Conservation (phyloP, 1,140 invertebrate species). For the Drosophila arizonae region DNA sequence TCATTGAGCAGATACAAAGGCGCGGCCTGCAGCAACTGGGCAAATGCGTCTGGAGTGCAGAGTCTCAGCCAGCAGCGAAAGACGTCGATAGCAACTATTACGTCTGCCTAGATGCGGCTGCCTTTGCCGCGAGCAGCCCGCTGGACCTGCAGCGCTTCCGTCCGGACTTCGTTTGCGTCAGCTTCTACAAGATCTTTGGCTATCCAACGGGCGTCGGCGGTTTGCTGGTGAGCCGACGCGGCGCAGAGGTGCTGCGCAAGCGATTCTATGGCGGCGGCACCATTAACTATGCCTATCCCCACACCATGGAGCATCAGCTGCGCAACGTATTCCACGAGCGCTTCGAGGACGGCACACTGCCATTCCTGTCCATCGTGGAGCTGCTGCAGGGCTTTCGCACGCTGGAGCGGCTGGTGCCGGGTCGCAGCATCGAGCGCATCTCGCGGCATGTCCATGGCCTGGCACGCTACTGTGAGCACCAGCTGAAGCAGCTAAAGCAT, state of each 20-base stretch:
- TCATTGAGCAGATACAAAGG: slow-evolving; percentile 87
- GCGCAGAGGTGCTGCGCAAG: slow-evolving; percentile 87
- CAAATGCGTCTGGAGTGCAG: slow-evolving; percentile 25
- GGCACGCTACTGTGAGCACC: slow-evolving; percentile 88
- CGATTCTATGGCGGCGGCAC: slow-evolving; percentile 96
- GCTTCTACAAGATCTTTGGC: slow-evolving; percentile 99
- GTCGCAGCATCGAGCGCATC: slow-evolving; percentile 85
- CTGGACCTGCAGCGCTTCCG: slow-evolving; percentile 89
- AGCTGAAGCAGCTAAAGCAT: slow-evolving; percentile 88
- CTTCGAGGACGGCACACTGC: slow-evolving; percentile 97
- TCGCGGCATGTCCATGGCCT: slow-evolving; percentile 90
- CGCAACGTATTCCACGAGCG: slow-evolving; percentile 87
- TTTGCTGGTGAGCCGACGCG: slow-evolving; percentile 90
- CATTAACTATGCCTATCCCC: slow-evolving; percentile 90
- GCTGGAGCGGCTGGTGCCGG: slow-evolving; percentile 85
- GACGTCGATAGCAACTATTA: slow-evolving; percentile 86
- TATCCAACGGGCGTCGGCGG: slow-evolving; percentile 97
- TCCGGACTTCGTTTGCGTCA: slow-evolving; percentile 95
- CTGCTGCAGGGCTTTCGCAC: slow-evolving; percentile 92
- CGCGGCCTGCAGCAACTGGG: slow-evolving; percentile 84
- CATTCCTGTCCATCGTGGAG: slow-evolving; percentile 93
- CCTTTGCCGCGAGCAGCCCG: slow-evolving; percentile 90
- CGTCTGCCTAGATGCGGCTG: slow-evolving; percentile 93
- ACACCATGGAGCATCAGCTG: slow-evolving; percentile 88
- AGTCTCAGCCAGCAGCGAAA: accelerated